Base-by-base conservation (phyloP, 2,113 vertebrate genomes). In the Carassius gibelio region DNA sequence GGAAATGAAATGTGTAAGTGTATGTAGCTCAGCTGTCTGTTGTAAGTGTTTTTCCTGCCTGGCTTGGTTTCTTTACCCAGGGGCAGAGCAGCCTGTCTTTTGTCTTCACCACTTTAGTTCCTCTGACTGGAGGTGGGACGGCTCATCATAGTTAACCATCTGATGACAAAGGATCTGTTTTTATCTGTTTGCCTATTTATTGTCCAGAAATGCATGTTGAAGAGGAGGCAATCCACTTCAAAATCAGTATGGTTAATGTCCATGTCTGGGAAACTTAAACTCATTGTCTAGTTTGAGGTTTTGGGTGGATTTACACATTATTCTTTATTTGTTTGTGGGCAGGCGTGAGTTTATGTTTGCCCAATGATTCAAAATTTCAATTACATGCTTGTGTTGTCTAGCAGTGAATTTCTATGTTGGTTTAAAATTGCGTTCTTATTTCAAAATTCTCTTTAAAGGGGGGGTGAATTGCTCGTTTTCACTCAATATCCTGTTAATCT, bases 21-120 rank as follows among this genome's bases (percentile, higher is more conserved):
- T 64, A 13, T 36, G 13, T n/a, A 52, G 55, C 15, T 23, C 82
- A 75, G 86, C 75, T 84, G 86, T 48, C 82, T 75, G 14, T 52
- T 14, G 34, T 83, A 71, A 26, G 42, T 57, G 77, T 74, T 75
- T 80, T 75, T 85, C 36, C 71, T 88, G 81, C 11, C 34, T 85
- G 76, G 52, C 68, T 85, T 52, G 79, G 34, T 85, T 19, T 48
- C 55, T 62, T 81, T 71, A 80, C 79, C 80, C 42, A 26, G 57
- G 17, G 83, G 59, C 38, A 82, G 30, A 68, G 57, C 68, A 26
- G 79, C 57, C 57, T 62, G 52, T 38, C 14, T 79, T 79, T 79
- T 62, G 69, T 88, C 62, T 81, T 86, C 52, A 55, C 64, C 61
- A 13, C 26, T 83, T 61, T 59, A 81, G 59, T 50, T 68, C 19